Evolutionary conservation across 2,113 vertebrate species (phyloP), one percentile per base, ranked within the genome.

Genomic region (Holacanthus passer): DNA sequence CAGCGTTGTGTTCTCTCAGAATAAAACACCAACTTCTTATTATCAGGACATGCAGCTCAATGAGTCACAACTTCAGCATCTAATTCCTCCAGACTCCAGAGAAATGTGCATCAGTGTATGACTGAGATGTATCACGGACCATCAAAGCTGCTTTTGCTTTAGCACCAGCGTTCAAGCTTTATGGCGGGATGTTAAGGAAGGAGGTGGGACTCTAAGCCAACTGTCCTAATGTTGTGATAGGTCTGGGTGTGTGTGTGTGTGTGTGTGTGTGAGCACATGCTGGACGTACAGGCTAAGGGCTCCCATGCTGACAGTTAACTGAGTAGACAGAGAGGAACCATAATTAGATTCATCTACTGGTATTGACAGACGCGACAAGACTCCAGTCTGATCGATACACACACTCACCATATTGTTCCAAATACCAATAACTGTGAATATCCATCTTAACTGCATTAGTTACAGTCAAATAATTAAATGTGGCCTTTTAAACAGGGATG

Each of bases 271-370:
- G 71, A 55, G 63, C 71, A 73, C 24, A 81, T 56, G 37, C 70
- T 77, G 58, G 77, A 82, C 48, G 62, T 64, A 63, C 73, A 87
- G 79, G 66, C 82, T 89, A 77, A 93, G 90, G 91, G 84, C 90
- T 93, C 93, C 94, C 92, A 82, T 85, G 91, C 86, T 90, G 92
- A 89, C 91, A 92, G 94, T 94, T 92, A 92, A 92, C 87, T 39
- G 85, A 85, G 88, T 84, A 84, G 85, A 91, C 82, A 58, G 77
- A 93, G 82, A 86, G 71, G 86, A 84, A 88, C 89, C 86, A 90
- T 93, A 94, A 94, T 94, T 94, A 94, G 94, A 93, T 92, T 92
- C 88, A 94, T 94, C 91, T 89, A 85, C 89, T 72, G 74, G 79
- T 93, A 94, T 93, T 93, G 94, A 93, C 91, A 89, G 86, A 88